Conservation (phyloP, 1,140 invertebrate species). For the Neodiprion lecontei region DNA sequence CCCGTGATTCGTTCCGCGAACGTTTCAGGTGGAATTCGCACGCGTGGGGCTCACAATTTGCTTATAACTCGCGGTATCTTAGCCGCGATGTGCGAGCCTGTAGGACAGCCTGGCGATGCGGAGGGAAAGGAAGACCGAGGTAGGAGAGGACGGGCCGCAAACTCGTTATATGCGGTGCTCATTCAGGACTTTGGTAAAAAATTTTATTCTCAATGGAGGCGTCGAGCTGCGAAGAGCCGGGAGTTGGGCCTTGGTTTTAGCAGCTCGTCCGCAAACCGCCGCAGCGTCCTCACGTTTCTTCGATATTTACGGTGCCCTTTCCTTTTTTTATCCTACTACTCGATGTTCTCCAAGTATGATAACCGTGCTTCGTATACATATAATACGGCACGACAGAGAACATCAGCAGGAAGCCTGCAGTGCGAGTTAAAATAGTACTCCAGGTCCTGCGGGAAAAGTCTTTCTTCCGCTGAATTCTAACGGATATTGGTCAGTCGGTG, state of each 20-base stretch:
- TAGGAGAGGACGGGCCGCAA: neutral
- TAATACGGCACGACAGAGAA: too few relatives aligned
- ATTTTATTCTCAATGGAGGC: conserved; percentile 1
- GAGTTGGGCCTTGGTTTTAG: neutral
- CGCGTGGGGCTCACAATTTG: neutral
- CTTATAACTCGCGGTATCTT: conserved; percentile 1
- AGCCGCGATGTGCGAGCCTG: neutral
- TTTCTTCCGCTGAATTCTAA: too few relatives aligned
- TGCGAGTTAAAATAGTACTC: too few relatives aligned
- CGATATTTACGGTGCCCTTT: too few relatives aligned
- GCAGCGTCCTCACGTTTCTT: too few relatives aligned
- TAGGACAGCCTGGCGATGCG: neutral
- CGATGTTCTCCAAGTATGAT: too few relatives aligned
- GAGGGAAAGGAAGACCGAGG: neutral
- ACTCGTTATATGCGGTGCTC: conserved; percentile 4
- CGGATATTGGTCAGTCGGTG: too few relatives aligned
- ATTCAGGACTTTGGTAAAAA: neutral
- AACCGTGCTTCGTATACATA: too few relatives aligned
- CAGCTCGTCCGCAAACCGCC: too few relatives aligned
- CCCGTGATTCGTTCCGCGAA: neutral
- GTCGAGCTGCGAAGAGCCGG: neutral
- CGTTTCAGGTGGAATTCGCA: conserved; percentile 5
- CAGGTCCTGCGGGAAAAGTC: too few relatives aligned
- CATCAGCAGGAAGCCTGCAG: too few relatives aligned
- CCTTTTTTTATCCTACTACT: too few relatives aligned